phyloP scores from a whole-genome alignment of 2,888 invertebrate genomes.

The Meteorus colon region DNA sequence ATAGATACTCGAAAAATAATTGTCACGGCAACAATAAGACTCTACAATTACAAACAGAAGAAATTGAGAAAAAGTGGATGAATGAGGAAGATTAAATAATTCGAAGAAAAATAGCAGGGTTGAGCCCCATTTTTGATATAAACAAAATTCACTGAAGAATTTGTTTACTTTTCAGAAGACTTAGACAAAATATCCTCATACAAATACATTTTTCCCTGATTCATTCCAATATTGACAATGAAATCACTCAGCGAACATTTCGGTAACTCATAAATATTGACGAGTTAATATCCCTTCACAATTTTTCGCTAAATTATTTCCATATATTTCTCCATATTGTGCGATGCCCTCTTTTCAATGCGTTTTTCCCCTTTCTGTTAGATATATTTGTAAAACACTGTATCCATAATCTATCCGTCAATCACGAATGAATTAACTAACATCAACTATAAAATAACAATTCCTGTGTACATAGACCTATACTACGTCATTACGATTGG shows the following conservation, averaged over 20 bases:
- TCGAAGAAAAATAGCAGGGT: background rate
- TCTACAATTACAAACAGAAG: constrained; percentile 6
- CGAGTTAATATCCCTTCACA: too few relatives aligned
- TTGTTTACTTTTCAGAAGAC: too few relatives aligned
- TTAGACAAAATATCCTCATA: too few relatives aligned
- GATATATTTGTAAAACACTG: background rate
- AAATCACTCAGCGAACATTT: too few relatives aligned
- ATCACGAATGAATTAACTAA: constrained; percentile 36
- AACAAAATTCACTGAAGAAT: too few relatives aligned
- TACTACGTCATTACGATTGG: constrained; percentile 22
- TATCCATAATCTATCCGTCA: constrained; percentile 22
- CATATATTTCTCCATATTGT: too few relatives aligned
- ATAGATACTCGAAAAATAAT: constrained; percentile 22
- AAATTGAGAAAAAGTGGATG: background rate
- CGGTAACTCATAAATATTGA: too few relatives aligned
- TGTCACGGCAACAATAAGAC: constrained; percentile 10
- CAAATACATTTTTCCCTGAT: too few relatives aligned
- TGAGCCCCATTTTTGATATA: too few relatives aligned
- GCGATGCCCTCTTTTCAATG: too few relatives aligned
- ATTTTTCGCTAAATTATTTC: too few relatives aligned
- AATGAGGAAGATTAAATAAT: constrained; percentile 14
- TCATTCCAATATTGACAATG: too few relatives aligned
- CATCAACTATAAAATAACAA: constrained; percentile 22
- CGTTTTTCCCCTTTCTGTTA: constrained; percentile 3
- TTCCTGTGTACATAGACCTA: constrained; percentile 3